Percentiles rank a stretch among this genome's conserved stretches.
Evolutionary conservation across 2,113 vertebrate species (phyloP).

Genomic region (Noctilio leporinus): DNA sequence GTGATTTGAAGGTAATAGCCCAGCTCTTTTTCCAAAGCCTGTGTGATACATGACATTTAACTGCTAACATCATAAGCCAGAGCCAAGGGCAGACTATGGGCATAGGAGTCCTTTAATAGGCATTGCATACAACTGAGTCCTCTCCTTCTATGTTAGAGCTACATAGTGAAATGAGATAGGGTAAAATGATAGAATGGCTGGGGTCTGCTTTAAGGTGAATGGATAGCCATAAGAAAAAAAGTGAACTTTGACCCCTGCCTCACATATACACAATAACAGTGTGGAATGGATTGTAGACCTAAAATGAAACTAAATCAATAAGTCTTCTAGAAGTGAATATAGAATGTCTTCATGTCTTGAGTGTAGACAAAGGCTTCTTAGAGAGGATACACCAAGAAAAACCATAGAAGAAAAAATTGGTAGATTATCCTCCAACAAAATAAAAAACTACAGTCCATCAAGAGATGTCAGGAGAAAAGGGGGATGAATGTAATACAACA

Average conservation of each 20-base stretch:
- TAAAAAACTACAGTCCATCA: background rate
- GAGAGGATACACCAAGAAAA: background rate
- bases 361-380: background rate
- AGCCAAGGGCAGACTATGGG: background rate
- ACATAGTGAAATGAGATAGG: background rate
- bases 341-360: background rate
- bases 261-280: background rate
- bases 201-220: too few relatives aligned
- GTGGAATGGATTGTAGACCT: background rate
- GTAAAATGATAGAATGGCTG: background rate
- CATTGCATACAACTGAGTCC: too few relatives aligned
- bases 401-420: background rate
- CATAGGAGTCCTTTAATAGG: background rate
- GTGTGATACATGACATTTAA: too few relatives aligned
- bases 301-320: background rate
- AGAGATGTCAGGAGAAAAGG: background rate
- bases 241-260: background rate
- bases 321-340: background rate
- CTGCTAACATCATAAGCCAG: background rate
- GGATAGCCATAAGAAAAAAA: background rate
- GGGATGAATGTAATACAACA: too few relatives aligned
- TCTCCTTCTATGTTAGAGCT: rapidly evolving
- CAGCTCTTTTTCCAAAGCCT: background rate
- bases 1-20: background rate
- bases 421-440: background rate